Evolutionary conservation across 2,113 vertebrate species (phyloP), one percentile per base, ranked within the genome.

Genomic region (Macrotus californicus): DNA sequence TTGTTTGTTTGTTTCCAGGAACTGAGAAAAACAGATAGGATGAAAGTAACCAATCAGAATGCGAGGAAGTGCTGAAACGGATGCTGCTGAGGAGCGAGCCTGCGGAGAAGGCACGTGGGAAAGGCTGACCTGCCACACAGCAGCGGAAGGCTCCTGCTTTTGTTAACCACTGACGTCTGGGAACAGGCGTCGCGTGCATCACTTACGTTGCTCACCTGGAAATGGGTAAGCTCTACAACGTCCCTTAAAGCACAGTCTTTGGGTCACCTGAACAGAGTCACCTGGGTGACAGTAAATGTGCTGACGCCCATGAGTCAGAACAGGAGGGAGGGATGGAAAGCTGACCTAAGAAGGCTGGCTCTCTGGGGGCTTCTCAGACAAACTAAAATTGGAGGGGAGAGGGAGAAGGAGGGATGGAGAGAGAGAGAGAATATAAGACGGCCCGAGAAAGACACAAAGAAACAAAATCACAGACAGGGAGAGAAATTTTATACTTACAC

Each of bases 71-170:
- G 5, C 39, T 13, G 73, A 39, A 56, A 48, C 2, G 9, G 18
- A 39, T 2, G 29, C 3, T 10, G 18, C 34, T 2, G n/a, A 86
- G 19, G 39, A 24, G 6, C 7, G 13, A 69, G 16, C 21, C 0
- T 4, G 34, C 10, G 16, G 24, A 21, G 6, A 5, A n/a, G 67
- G 52, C 26, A 2, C 0, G 0, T 0, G 11, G 54, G 31, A 16
- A 41, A 19, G n/a, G 12, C 18, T 6, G 50, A 22, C 1, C 24
- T 10, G 24, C 21, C 41, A 41, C 8, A 34, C 2, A 5, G 43
- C 31, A 5, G 19, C 0, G 3, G 18, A 14, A 70, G 6, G 43
- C 5, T 41, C 29, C 3, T 1, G 1, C 31, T 56, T 66, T 26
- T 29, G 12, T 6, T 16, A 13, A 54, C 31, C 11, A 11, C 11